Evolutionary conservation across 2,888 invertebrate species (phyloP), one percentile per base, ranked within the genome.

Genomic region (Podabrus alpinus): DNA sequence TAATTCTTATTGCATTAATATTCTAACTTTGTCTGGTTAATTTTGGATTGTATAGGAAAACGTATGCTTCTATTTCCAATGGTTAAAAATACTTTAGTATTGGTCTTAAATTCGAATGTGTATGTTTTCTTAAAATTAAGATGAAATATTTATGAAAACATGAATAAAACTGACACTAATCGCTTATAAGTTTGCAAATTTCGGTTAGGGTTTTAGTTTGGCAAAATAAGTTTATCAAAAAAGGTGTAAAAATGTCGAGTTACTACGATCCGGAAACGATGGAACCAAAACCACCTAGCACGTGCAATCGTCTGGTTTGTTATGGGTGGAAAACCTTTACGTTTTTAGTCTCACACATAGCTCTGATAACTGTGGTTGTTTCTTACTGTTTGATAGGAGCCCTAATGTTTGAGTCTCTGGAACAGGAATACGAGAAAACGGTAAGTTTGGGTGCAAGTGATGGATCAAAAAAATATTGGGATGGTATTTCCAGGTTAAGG

Each of bases 311-410:
- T 86, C 90, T 93, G 82, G 86, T 92, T 80, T 91, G 91, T 86
- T 93, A 92, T 87, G 91, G 93, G 64, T 94, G 95, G 92, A 93
- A 94, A 87, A 91, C 95, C 64, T 91, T 94, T 85, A 94, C 95
- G 71, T 96, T 95, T 88, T 90, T 97, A 81, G 94, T 96, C 85
- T 95, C 95, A 0, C 97, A 97, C 89, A 93, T 96, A 83, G 93
- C 95, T 82, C 91, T 97, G 83, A 93, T 97, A 82, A 93, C 95
- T 76, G 89, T 96, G 85, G 97, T 97, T 80, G 95, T 97, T 78
- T 93, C 94, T 25, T 97, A 97, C 88, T 96, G 96, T 88, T 91
- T 96, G 82, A 91, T 95, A 72, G 97, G 97, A 9, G 96, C 96
- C 15, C 93, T 94, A 85, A 93, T 95, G 75, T 97, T 97, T 88